phyloP scores from a whole-genome alignment of 2,797 vertebrate genomes.

The Periophthalmus magnuspinnatus region DNA sequence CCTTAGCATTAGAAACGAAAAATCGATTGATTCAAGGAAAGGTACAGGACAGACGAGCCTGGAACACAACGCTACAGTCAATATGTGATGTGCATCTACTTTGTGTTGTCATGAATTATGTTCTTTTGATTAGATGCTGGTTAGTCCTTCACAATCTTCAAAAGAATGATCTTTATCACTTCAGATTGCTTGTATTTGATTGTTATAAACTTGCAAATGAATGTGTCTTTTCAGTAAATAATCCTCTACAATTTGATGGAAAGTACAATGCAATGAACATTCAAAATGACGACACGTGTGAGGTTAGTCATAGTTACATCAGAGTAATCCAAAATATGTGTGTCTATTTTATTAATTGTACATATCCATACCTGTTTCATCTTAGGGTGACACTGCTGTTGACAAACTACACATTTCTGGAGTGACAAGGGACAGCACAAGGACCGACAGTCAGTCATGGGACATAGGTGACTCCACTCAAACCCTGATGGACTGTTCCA shows the following conservation, averaged over 20 bases:
- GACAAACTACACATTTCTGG: slow-evolving; percentile 58
- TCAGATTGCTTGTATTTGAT: background rate
- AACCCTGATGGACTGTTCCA: slow-evolving; percentile 55
- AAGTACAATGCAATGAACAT: slow-evolving; percentile 19
- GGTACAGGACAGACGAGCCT: slow-evolving; percentile 4
- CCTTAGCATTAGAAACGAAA: slow-evolving; percentile 34
- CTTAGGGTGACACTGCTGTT: slow-evolving; percentile 72
- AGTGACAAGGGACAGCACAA: slow-evolving; percentile 62
- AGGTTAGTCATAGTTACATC: slow-evolving; percentile 35
- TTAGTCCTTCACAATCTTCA: background rate
- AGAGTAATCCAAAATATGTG: background rate
- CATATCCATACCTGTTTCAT: background rate
- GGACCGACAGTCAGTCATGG: slow-evolving; percentile 63
- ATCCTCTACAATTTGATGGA: slow-evolving; percentile 24
- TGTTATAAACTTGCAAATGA: background rate
- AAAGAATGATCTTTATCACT: background rate
- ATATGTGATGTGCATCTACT: background rate
- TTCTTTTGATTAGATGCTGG: slow-evolving; percentile 8
- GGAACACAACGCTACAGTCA: slow-evolving; percentile 2
- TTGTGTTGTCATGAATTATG: background rate
- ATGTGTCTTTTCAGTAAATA: background rate
- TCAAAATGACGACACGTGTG: slow-evolving; percentile 20
- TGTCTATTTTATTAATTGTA: background rate
- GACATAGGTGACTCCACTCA: slow-evolving; percentile 41
- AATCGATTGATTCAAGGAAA: slow-evolving; percentile 16